Conservation (phyloP, 2,797 vertebrate species). For the Luscinia megarhynchos region DNA sequence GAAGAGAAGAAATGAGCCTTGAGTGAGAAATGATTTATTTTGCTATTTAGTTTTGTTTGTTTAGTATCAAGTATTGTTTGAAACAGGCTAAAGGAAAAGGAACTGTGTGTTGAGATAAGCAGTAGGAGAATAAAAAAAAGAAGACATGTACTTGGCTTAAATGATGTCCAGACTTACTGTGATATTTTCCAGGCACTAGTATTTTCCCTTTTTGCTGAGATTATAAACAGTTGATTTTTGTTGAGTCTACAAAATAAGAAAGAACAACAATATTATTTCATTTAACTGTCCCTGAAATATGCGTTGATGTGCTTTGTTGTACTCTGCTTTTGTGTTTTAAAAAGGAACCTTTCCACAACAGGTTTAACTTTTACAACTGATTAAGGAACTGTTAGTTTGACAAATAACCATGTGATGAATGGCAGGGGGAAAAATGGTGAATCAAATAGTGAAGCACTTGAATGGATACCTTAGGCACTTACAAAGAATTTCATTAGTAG, state of each 20-base stretch:
- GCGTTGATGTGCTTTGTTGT: not conserved
- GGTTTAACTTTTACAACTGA: not conserved
- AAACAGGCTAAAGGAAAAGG: constrained; percentile 67
- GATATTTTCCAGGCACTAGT: constrained; percentile 52
- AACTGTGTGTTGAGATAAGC: constrained; percentile 74
- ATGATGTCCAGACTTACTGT: constrained; percentile 24
- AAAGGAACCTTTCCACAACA: not conserved
- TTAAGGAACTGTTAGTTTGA: not conserved
- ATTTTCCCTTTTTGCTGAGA: constrained; percentile 39
- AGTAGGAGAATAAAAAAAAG: constrained; percentile 27
- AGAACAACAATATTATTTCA: not conserved
- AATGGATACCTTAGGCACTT: not conserved
- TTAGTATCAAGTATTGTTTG: constrained; percentile 71
- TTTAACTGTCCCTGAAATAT: not conserved
- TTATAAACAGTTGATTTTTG: constrained; percentile 23
- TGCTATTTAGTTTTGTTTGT: constrained; percentile 61
- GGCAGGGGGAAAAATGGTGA: not conserved
- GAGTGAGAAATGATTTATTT: constrained; percentile 67
- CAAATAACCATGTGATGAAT: constrained; percentile 8
- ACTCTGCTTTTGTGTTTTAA: not conserved
- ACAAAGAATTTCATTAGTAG: not conserved
- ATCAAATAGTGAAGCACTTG: not conserved
- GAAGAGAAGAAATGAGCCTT: constrained; percentile 22
- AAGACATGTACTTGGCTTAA: constrained; percentile 38
- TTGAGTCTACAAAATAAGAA: constrained; percentile 33